Conservation (phyloP, 2,797 vertebrate genomes). For the Microchirus variegatus region DNA sequence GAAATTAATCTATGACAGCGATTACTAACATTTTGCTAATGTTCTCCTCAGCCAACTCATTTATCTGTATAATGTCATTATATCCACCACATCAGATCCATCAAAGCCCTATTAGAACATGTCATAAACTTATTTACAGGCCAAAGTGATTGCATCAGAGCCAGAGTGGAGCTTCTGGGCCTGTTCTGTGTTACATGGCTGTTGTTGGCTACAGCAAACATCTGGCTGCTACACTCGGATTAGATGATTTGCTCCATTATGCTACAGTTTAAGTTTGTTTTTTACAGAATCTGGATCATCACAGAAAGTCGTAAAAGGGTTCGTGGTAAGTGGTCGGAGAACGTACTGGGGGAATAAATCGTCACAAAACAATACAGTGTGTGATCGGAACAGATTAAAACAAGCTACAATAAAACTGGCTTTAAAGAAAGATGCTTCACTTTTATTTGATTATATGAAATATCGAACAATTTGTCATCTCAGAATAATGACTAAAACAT, state of each 20-base stretch:
- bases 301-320: too few relatives aligned
- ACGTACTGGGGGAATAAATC: too few relatives aligned
- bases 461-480: too few relatives aligned
- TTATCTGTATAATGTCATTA: not conserved
- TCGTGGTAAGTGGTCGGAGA: too few relatives aligned
- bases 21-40: not conserved
- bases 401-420: too few relatives aligned
- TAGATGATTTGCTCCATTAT: not conserved
- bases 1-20: not conserved
- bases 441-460: too few relatives aligned
- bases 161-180: not conserved
- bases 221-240: not conserved
- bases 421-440: too few relatives aligned
- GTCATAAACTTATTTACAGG: slow-evolving; percentile 1
- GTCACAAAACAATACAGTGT: too few relatives aligned
- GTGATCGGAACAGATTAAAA: too few relatives aligned
- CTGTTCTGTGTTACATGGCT: not conserved
- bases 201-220: not conserved
- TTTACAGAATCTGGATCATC: not conserved
- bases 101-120: not conserved
- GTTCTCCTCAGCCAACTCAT: not conserved
- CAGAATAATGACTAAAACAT: too few relatives aligned
- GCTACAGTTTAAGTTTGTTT: not conserved
- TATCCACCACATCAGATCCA: slow-evolving; percentile 1
- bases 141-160: not conserved